Base-by-base conservation (phyloP, 2,113 vertebrate species). In the Apeltes quadracus region DNA sequence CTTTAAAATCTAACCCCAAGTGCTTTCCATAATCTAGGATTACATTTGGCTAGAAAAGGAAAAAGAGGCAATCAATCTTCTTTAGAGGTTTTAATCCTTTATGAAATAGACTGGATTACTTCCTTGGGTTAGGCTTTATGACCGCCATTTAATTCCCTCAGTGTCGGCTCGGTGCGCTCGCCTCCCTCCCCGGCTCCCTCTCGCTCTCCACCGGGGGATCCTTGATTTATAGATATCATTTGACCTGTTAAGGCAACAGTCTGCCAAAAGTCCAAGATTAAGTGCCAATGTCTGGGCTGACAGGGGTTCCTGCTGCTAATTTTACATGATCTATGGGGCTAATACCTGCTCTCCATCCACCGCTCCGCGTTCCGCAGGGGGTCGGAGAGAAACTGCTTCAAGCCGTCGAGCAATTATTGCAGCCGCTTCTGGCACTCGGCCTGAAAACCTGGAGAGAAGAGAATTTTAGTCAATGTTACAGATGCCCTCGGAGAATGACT, bases 211-310 rank as follows among this genome's bases (percentile, higher is more conserved):
- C 90, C 68, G 69, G 72, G 87, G 89, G 84, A 90, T 86, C 84
- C 78, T 91, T 94, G 93, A 94, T 93, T 94, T 94, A 94, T 93
- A 89, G 91, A 91, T 92, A 90, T 92, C 92, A 92, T 92, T 94
- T 94, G 93, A 94, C 94, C 93, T 85, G 92, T 93, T 93, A 93
- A 94, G 89, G 93, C 92, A 93, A 94, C 92, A 94, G 90, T 93
- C 92, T 92, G 93, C 90, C 94, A 94, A 92, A 93, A 93, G 91
- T 89, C 91, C 89, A 94, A 94, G 93, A 95, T 94, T 90, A 93
- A 95, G 90, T 92, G 92, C 84, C 90, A 87, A 89, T 88, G 90
- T 93, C 91, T 81, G 81, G 56, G 84, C 90, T 93, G 92, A 93
- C 92, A 92, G 89, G 51, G 61, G 84, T 86, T 90, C 89, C 89